Conservation (phyloP, 1,140 invertebrate genomes). For the Battus philenor region DNA sequence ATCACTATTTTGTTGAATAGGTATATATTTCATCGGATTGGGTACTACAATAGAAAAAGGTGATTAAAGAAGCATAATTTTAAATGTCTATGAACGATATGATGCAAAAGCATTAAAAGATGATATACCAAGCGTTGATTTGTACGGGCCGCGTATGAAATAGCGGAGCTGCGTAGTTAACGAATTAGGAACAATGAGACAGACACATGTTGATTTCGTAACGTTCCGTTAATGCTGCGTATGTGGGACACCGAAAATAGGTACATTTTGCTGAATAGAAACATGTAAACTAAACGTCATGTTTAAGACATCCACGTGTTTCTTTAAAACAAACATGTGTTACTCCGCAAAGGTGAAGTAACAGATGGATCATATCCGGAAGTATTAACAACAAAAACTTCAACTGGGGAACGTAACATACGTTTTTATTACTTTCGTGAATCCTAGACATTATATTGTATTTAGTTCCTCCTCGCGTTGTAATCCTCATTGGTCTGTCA, state of each 20-base stretch:
- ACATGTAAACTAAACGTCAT: constrained; percentile 10
- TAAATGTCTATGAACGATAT: no score
- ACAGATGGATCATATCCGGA: not conserved
- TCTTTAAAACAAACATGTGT: not conserved
- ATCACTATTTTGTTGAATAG: no score
- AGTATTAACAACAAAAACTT: not conserved
- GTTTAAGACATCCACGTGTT: constrained; percentile 7
- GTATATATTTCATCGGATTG: no score
- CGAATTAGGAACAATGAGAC: constrained; percentile 17
- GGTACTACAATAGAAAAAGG: no score
- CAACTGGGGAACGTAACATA: no score
- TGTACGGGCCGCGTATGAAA: not conserved
- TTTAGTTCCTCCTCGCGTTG: no score
- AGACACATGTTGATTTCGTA: constrained; percentile 15
- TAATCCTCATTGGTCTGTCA: no score
- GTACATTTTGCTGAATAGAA: constrained; percentile 11
- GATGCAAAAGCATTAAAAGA: no score
- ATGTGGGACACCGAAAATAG: constrained; percentile 16
- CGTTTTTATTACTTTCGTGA: no score
- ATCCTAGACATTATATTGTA: no score
- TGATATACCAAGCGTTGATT: no score
- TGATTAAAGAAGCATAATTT: no score
- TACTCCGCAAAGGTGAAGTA: not conserved
- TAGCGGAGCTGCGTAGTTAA: constrained; percentile 10
- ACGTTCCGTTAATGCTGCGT: constrained; percentile 1